A percentile compares a stretch with the other conserved stretches of the same genome.
These are phyloP conservation scores for Synaphobranchus kaupii DNA, from an alignment of 2,797 vertebrate genomes.

Conservation along the genomic window DNA sequence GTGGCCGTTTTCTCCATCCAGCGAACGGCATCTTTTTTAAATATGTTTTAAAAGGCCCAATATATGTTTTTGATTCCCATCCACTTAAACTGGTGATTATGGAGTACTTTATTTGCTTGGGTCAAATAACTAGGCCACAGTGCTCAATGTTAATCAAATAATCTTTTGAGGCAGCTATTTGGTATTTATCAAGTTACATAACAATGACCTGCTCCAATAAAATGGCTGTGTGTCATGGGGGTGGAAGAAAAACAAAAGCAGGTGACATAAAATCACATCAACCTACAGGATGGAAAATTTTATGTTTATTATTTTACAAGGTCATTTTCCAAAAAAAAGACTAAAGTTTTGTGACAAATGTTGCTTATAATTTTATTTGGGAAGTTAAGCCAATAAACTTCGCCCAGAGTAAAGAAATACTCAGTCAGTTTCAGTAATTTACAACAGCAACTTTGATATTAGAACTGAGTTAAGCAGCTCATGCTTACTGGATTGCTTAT, in stretches of 20 bases:
- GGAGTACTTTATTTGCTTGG: background rate
- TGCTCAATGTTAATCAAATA: background rate
- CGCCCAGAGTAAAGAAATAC: background rate
- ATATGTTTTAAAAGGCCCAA: background rate
- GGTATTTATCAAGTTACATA: background rate
- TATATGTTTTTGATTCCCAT: background rate
- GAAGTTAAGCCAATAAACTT: background rate
- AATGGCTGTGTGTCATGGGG: background rate
- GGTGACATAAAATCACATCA: background rate
- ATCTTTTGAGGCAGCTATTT: background rate
- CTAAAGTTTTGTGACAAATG: background rate
- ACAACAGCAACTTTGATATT: background rate
- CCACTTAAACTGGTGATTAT: background rate
- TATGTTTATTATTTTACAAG: too few relatives aligned
- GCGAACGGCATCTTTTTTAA: background rate
- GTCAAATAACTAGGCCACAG: background rate
- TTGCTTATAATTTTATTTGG: background rate
- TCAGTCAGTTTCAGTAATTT: background rate
- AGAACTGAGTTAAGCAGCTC: background rate
- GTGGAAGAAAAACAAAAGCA: background rate
- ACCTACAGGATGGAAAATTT: too few relatives aligned
- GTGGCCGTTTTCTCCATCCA: background rate
- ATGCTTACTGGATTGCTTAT: background rate
- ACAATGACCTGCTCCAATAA: background rate
- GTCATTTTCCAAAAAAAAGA: too few relatives aligned